phyloP scores from a whole-genome alignment of 2,888 invertebrate genomes.

The Cephus spinipes region DNA sequence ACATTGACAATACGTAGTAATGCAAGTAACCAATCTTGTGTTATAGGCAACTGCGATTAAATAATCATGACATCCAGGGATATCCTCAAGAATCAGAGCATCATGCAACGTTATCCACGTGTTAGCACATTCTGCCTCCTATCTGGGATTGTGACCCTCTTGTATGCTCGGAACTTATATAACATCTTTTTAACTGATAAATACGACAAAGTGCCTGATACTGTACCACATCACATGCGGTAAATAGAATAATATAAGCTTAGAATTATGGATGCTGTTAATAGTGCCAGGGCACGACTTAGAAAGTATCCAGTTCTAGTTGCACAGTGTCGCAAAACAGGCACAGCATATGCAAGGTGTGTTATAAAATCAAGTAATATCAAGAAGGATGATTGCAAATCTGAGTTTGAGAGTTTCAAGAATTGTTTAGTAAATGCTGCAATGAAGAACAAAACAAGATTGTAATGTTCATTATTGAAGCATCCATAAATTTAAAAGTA shows the following conservation, averaged over 20 bases:
- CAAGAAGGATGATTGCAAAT: constrained; percentile 78
- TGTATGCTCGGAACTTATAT: no score
- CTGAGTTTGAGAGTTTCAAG: constrained; percentile 83
- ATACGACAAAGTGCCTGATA: no score
- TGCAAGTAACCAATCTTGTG: background rate
- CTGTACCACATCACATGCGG: no score
- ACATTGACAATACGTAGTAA: constrained; percentile 24
- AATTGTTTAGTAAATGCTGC: constrained; percentile 80
- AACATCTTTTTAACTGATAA: no score
- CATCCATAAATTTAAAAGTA: no score
- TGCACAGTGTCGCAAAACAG: constrained; percentile 79
- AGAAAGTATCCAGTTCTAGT: constrained; percentile 81
- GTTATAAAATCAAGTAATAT: constrained; percentile 80
- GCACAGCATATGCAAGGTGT: constrained; percentile 81
- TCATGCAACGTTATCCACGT: no score
- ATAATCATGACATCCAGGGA: no score
- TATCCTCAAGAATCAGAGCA: no score
- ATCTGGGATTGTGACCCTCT: no score
- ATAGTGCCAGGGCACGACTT: constrained; percentile 78
- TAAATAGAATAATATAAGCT: no score
- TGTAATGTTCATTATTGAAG: constrained; percentile 67
- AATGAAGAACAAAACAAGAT: constrained; percentile 75
- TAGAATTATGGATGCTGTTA: constrained; percentile 81
- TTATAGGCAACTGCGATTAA: no score
- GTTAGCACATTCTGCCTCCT: no score